Evolutionary conservation across 2,888 invertebrate genomes (phyloP), one percentile per base, ranked within the genome.

Genomic region (Lissonota sp.): DNA sequence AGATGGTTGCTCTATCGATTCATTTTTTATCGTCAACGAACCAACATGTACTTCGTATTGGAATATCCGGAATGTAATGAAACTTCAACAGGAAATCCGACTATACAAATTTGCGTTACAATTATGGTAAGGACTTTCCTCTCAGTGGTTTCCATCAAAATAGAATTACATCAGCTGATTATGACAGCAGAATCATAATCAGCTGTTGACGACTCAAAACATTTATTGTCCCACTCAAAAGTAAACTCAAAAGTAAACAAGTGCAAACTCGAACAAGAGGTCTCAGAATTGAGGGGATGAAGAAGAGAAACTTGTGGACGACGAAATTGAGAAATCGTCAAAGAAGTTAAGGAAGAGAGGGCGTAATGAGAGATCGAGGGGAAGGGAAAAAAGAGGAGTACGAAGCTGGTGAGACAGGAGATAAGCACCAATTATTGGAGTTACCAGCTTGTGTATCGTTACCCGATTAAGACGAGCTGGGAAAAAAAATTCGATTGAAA

Each of bases 381-480:
- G 6, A 39, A 40, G 39, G 14, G 58, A 14, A 40, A 46, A n/a
- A 37, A 16, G 44, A 67, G 7, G 6, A 14, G 42, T 49, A 26
- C 44, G 66, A 63, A 44, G 58, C 46, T 58, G 44, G 70, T 46
- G 72, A 79, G 74, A 83, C 84, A 82, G 76, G 85, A 86, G 88
- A 88, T 89, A 89, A 90, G 87, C 85, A 87, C 86, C 90, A 89
- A 90, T 90, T 90, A 90, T 90, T 85, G 87, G 86, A 90, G 89
- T 90, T 89, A 87, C 86, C 85, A 83, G 88, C 84, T 86, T 86
- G 86, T 87, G 86, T 90, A 88, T 90, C 87, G 88, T 87, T 88
- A 87, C 84, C 85, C 86, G 90, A 88, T 90, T 89, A 89, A 87
- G 85, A 85, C 85, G 86, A 64, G 85, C 79, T 86, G 85, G 26